Evolutionary conservation across 2,113 vertebrate genomes (phyloP).

Genomic region (Xenotilapia flavipinnis): DNA sequence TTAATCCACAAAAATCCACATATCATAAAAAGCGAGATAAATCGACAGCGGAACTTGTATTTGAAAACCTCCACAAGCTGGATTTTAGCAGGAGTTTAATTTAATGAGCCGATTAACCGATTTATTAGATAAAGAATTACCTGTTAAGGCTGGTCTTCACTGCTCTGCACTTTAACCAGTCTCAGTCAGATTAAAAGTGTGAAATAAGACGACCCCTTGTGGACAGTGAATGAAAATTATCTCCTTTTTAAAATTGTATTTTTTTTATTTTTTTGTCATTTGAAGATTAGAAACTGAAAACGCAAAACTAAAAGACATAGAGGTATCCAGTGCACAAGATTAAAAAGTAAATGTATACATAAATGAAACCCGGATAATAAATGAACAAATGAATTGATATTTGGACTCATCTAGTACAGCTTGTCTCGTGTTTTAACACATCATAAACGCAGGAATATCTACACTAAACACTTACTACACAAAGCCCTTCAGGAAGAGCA

Average conservation of each 20-base stretch:
- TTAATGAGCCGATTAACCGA: background rate
- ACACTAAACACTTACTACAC: background rate
- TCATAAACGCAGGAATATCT: background rate
- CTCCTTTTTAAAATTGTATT: background rate
- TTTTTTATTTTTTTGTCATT: background rate
- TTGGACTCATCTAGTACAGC: background rate
- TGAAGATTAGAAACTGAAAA: background rate
- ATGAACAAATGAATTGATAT: background rate
- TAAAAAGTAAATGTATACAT: background rate
- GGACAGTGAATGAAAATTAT: conserved; percentile 19
- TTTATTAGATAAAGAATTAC: background rate
- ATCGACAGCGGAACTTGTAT: conserved; percentile 6
- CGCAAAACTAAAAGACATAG: background rate
- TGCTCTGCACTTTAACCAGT: background rate
- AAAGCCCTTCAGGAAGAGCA: background rate
- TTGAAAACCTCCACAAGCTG: background rate
- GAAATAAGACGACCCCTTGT: conserved; percentile 34
- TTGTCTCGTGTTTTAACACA: background rate
- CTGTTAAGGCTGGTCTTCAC: background rate
- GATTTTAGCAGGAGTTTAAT: background rate
- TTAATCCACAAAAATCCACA: background rate
- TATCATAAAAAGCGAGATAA: background rate
- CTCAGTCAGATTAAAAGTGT: background rate
- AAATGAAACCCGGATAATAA: background rate
- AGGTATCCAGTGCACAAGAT: background rate